These are phyloP conservation scores for Drosophila falleni DNA, from an alignment of 2,888 invertebrate genomes.

Conservation along the genomic window DNA sequence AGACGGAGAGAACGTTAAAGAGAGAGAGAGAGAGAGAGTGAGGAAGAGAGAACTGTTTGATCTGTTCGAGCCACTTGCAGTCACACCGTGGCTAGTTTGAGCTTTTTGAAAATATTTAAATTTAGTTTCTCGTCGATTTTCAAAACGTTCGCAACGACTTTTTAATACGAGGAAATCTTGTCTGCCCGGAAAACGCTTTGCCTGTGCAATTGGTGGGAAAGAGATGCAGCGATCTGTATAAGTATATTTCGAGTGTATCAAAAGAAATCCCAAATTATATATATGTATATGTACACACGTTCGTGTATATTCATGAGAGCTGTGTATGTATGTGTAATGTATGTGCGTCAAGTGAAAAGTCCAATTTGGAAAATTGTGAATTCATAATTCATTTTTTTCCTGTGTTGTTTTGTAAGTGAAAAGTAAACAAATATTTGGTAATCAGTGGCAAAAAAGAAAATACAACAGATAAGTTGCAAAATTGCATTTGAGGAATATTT, in stretches of 20 bases:
- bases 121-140: constrained; percentile 80
- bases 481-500: constrained; percentile 56
- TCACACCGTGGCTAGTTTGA: constrained; percentile 49
- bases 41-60: constrained; percentile 4
- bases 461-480: constrained; percentile 35
- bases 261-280: constrained; percentile 50
- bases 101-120: constrained; percentile 69
- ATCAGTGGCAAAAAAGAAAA: constrained; percentile 20
- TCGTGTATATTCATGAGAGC: not conserved
- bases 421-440: constrained; percentile 69
- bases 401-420: constrained; percentile 45
- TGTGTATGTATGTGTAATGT: constrained; percentile 31
- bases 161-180: constrained; percentile 34
- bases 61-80: constrained; percentile 27
- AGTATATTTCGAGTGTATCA: constrained; percentile 77
- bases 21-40: constrained; percentile 10
- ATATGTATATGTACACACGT: constrained; percentile 16
- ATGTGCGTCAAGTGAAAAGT: constrained; percentile 65
- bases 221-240: constrained; percentile 76
- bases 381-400: constrained; percentile 12
- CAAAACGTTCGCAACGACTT: constrained; percentile 69
- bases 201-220: constrained; percentile 73
- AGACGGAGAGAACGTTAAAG: constrained; percentile 2
- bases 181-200: constrained; percentile 41
- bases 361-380: constrained; percentile 50